Conservation (phyloP, 2,888 invertebrate species). For the Andrena haemorrhoa region DNA sequence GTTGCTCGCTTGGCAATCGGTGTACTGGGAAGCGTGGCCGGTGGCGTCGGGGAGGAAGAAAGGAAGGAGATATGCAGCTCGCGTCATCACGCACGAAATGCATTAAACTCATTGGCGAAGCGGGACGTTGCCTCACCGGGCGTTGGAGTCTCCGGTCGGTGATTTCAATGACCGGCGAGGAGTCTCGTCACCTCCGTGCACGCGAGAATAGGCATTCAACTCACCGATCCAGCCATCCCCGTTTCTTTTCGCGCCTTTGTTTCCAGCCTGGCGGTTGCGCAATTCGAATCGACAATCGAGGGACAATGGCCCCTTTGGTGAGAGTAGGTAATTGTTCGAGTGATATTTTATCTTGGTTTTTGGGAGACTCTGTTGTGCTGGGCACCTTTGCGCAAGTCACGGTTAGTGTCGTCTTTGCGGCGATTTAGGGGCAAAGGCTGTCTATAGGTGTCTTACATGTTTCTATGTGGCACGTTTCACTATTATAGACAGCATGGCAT, state of each 20-base stretch:
- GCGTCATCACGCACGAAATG: conserved; percentile 64
- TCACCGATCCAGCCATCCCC: conserved; percentile 13
- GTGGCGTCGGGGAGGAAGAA: conserved; percentile 9
- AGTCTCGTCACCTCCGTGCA: conserved; percentile 57
- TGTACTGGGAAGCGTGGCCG: conserved; percentile 11
- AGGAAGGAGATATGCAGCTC: conserved; percentile 53
- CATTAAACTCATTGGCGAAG: conserved; percentile 61
- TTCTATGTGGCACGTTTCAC: too few species aligned
- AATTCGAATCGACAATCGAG: conserved; percentile 34
- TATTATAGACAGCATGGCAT: too few species aligned
- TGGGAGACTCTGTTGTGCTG: too few species aligned
- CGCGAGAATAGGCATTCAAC: conserved; percentile 24
- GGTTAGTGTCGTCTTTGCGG: too few species aligned
- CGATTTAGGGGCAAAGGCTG: too few species aligned
- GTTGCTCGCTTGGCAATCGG: conserved; percentile 56
- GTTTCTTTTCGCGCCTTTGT: conserved; percentile 13
- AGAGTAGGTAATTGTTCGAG: not conserved
- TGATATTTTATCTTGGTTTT: too few species aligned
- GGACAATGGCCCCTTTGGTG: not conserved
- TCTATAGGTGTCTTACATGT: too few species aligned
- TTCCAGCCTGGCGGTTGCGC: conserved; percentile 14
- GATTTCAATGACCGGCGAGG: conserved; percentile 65
- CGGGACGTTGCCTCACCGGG: conserved; percentile 69
- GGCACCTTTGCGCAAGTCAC: too few species aligned
- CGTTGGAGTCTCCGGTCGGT: conserved; percentile 53